These are phyloP conservation scores for Leistus spinibarbis DNA, from an alignment of 2,888 invertebrate species.

Conservation along the genomic window DNA sequence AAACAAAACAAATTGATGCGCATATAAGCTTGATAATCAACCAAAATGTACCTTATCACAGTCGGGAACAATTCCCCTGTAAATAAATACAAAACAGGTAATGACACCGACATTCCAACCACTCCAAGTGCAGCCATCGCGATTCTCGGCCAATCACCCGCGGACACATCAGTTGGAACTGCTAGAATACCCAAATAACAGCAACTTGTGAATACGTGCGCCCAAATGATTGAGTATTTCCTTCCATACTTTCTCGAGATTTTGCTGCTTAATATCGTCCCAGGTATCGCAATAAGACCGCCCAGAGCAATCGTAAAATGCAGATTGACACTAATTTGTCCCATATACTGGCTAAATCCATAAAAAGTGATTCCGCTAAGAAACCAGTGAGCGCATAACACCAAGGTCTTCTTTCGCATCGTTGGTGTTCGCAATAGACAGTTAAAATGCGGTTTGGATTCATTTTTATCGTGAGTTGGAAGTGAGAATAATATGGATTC, in stretches of 20 bases:
- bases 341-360: slow-evolving; percentile 66
- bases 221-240: slow-evolving; percentile 59
- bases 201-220: slow-evolving; percentile 58
- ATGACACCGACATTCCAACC: slow-evolving; percentile 66
- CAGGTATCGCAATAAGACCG: slow-evolving; percentile 63
- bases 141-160: slow-evolving; percentile 63
- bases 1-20: not conserved
- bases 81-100: slow-evolving; percentile 71
- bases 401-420: slow-evolving; percentile 60
- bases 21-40: not conserved
- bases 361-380: slow-evolving; percentile 64
- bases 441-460: slow-evolving; percentile 53
- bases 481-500: slow-evolving; percentile 42
- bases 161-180: slow-evolving; percentile 57
- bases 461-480: slow-evolving; percentile 51
- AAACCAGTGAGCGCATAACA: slow-evolving; percentile 64
- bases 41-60: slow-evolving; percentile 57
- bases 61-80: slow-evolving; percentile 82
- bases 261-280: slow-evolving; percentile 61
- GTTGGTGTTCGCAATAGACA: slow-evolving; percentile 60
- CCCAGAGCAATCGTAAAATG: slow-evolving; percentile 62
- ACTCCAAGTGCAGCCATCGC: slow-evolving; percentile 68
- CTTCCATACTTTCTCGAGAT: slow-evolving; percentile 61
- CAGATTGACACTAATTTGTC: slow-evolving; percentile 61
- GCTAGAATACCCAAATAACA: slow-evolving; percentile 61